phyloP scores from a whole-genome alignment of 2,113 vertebrate genomes.

The Eptesicus fuscus region DNA sequence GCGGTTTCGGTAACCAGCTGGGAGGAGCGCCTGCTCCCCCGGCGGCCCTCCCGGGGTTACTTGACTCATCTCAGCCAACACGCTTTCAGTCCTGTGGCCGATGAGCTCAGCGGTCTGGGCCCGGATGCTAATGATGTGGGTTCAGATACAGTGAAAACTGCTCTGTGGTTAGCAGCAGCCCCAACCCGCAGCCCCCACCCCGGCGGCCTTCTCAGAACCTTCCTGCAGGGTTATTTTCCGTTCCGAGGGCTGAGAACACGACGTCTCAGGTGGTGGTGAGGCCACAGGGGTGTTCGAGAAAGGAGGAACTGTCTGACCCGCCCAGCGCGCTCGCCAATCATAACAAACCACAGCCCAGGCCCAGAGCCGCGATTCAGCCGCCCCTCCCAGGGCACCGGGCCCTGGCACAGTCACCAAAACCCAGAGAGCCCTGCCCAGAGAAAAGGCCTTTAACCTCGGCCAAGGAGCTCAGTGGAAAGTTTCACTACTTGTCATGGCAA shows the following conservation, averaged over 20 bases:
- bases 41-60: background rate
- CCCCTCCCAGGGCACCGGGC: background rate
- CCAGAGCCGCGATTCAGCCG: background rate
- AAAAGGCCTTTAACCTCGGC: background rate
- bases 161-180: background rate
- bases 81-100: background rate
- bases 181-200: background rate
- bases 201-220: background rate
- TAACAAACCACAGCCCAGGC: background rate
- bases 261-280: background rate
- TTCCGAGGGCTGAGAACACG: constrained; percentile 33
- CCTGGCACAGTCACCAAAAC: background rate
- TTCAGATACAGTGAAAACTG: background rate
- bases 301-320: background rate
- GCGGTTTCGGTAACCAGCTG: background rate
- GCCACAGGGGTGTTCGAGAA: background rate
- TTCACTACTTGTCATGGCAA: constrained; percentile 11
- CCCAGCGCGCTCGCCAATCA: background rate
- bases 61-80: background rate
- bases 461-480: constrained; percentile 38
- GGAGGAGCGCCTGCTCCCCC: background rate
- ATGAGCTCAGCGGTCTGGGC: background rate
- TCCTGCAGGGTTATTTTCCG: background rate
- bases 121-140: background rate
- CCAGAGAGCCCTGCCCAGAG: background rate